Evolutionary conservation across 2,888 invertebrate species (phyloP).

Genomic region (Lithosia quadra): DNA sequence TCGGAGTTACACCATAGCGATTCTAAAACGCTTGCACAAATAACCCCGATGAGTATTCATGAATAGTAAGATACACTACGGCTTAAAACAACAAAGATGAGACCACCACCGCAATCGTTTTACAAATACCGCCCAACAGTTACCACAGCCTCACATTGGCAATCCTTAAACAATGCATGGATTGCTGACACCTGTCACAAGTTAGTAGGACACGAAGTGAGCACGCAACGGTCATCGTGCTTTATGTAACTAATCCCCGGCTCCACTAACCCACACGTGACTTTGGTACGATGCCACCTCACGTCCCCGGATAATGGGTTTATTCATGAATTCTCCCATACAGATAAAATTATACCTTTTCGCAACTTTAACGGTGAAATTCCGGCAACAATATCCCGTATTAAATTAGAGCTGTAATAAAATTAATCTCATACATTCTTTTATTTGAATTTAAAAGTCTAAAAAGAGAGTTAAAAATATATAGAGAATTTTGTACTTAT

Average conservation of each 20-base stretch:
- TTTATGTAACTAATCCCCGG: constrained; percentile 36
- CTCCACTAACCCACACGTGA: constrained; percentile 40
- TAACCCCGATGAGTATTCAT: background rate
- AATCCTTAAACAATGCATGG: constrained; percentile 36
- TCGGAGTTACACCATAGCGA: background rate
- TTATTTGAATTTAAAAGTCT: background rate
- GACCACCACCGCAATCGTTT: constrained; percentile 30
- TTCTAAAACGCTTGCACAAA: background rate
- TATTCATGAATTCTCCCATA: constrained; percentile 54
- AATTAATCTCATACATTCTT: constrained; percentile 1
- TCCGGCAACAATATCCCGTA: background rate
- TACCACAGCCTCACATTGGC: constrained; percentile 31
- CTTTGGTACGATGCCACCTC: constrained; percentile 48
- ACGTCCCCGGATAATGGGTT: constrained; percentile 57
- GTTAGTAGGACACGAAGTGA: constrained; percentile 10
- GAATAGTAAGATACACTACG: background rate
- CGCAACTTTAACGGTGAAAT: constrained; percentile 40
- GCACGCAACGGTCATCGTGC: constrained; percentile 29
- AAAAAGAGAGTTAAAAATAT: background rate
- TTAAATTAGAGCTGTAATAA: constrained; percentile 8
- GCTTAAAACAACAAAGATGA: constrained; percentile 2
- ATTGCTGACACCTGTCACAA: constrained; percentile 27
- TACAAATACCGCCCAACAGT: constrained; percentile 24
- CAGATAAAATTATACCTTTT: constrained; percentile 46
- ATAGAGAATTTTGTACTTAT: too few species aligned